Base-by-base conservation (phyloP, 1,140 invertebrate genomes). In the Drosophila bipectinata region DNA sequence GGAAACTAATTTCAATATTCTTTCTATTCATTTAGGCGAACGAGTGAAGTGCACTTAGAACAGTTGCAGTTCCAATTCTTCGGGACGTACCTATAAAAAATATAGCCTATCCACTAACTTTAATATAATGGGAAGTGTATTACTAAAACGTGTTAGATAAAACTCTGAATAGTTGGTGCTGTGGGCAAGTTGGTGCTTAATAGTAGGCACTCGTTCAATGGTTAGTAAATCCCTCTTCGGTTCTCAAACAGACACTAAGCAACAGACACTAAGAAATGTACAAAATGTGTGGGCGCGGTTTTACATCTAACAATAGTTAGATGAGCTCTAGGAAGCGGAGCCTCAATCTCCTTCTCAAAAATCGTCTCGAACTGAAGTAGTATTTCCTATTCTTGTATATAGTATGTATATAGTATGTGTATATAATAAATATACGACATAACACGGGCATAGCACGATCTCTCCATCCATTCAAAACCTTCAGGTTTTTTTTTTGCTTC, bases 241-340 rank as follows among this genome's bases (percentile, higher is more conserved):
- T 55, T 69, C 66, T 68, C 56, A 41, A 60, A 58, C 48, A 58
- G 54, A 78, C 75, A 66, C 58, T 54, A 72, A 79, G 66, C 72
- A 64, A 76, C 77, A 77, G 77, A 55, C 54, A 71, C 26, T 28
- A 28, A 28, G 26, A 78, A 87, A 77, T 81, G 21, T 82, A 82
- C 64, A 81, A 81, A 73, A 49, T 71, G 69, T 75, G 51, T 54
- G 74, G 39, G 62, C 69, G 47, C 44, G 45, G 82, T 88, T 88
- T 88, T 88, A 83, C 57, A 88, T 88, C 83, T 88, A 88, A 88
- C 83, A 83, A 88, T 71, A 89, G 79, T 88, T 83, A 88, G 84
- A 88, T 88, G 58, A 77, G 79, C 41, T 49, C 66, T 79, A 83
- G 66, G 75, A 79, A 82, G 55, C 58, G 52, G 54, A 66, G 34